Percentiles rank a stretch among this genome's conserved stretches.
These are phyloP conservation scores for Phyllotreta striolata DNA, from an alignment of 2,888 invertebrate species.

Conservation along the genomic window DNA sequence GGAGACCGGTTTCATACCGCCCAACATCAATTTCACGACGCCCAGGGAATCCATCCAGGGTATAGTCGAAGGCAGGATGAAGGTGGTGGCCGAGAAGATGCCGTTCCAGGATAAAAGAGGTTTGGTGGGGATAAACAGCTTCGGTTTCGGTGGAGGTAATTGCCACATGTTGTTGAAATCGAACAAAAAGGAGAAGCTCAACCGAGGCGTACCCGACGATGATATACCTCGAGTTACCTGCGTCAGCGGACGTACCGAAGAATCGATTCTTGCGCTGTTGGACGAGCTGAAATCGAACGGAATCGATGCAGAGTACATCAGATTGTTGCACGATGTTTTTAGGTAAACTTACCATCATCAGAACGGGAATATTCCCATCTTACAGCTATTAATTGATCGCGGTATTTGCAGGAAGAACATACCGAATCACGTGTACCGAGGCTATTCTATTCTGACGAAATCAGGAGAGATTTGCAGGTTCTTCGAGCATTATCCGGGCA, in stretches of 20 bases:
- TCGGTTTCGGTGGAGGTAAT: constrained; percentile 93
- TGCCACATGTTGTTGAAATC: constrained; percentile 75
- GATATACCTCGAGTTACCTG: constrained; percentile 76
- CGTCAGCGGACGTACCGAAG: constrained; percentile 82
- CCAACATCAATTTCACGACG: constrained; percentile 79
- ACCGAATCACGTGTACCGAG: constrained; percentile 76
- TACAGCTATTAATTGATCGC: too few species aligned
- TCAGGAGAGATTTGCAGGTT: constrained; percentile 51
- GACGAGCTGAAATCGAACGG: constrained; percentile 67
- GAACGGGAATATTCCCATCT: too few species aligned
- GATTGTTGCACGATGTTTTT: constrained; percentile 52
- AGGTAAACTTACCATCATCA: constrained; percentile 38
- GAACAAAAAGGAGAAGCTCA: constrained; percentile 68
- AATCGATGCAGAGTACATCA: constrained; percentile 50
- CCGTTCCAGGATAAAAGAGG: constrained; percentile 72
- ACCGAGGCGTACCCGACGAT: constrained; percentile 69
- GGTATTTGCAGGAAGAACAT: constrained; percentile 56
- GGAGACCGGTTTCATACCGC: constrained; percentile 81
- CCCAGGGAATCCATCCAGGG: constrained; percentile 66
- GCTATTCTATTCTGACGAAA: constrained; percentile 67
- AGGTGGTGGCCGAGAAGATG: constrained; percentile 77
- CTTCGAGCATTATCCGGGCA: constrained; percentile 16
- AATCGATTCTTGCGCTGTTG: constrained; percentile 72
- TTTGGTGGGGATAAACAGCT: constrained; percentile 84
- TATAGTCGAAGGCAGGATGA: constrained; percentile 68